Percentiles rank a stretch among this genome's conserved stretches.
Evolutionary conservation across 30 jellyfish, hydroid and myxozoan genomes (phyloP).

Genomic region (Sanderia malayensis): DNA sequence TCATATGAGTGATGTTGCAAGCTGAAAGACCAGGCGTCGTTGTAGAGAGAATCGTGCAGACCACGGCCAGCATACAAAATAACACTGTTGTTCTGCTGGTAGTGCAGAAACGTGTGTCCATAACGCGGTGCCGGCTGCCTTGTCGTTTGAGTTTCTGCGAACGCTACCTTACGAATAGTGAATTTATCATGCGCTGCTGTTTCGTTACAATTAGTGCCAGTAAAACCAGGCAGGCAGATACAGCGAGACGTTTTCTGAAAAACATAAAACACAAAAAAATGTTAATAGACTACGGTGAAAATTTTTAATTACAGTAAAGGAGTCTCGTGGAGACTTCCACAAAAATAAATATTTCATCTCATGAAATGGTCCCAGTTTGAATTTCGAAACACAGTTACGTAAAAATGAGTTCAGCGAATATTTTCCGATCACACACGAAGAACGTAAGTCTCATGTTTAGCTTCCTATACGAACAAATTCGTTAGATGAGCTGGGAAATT

Average conservation of each 20-base stretch:
- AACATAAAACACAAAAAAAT: neutral
- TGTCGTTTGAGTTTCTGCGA: neutral
- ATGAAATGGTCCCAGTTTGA: too few relatives aligned
- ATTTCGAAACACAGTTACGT: too few relatives aligned
- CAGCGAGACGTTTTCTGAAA: conserved; percentile 62
- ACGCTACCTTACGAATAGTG: neutral
- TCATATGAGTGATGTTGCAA: neutral
- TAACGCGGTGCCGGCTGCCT: conserved; percentile 19
- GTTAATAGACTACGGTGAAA: neutral
- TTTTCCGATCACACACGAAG: too few relatives aligned
- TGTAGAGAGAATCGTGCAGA: neutral
- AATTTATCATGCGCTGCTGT: neutral
- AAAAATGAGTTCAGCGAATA: too few relatives aligned
- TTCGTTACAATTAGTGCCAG: conserved; percentile 67
- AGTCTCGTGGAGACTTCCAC: neutral
- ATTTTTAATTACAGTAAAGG: neutral
- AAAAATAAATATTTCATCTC: neutral
- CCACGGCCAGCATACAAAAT: conserved; percentile 72
- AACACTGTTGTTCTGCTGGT: neutral
- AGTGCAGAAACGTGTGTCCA: conserved; percentile 42
- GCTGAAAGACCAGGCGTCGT: conserved; percentile 34
- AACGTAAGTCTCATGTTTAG: too few relatives aligned
- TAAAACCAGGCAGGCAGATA: conserved; percentile 61
- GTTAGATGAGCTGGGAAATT: too few relatives aligned
- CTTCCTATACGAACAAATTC: too few relatives aligned